phyloP scores from a whole-genome alignment of 1,140 invertebrate species.

The Penaeus japonicus region DNA sequence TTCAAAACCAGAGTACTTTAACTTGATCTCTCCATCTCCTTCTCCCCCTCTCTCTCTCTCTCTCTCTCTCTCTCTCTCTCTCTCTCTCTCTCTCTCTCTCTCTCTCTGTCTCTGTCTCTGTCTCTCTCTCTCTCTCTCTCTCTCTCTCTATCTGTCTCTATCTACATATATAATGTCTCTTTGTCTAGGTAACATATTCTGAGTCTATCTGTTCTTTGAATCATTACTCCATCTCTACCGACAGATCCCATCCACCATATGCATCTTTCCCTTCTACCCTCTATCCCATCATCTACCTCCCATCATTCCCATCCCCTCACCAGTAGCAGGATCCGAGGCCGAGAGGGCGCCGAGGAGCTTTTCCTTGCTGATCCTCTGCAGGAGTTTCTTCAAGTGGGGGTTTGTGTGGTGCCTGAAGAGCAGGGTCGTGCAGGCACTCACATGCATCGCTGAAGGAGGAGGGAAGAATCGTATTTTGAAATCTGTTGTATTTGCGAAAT shows the following conservation, averaged over 20 bases:
- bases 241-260: too few relatives aligned
- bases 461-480: neutral
- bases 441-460: constrained; percentile 49
- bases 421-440: constrained; percentile 27
- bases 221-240: too few relatives aligned
- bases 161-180: neutral
- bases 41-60: too few relatives aligned
- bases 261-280: neutral
- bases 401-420: constrained; percentile 46
- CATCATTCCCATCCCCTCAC: neutral
- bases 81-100: too few relatives aligned
- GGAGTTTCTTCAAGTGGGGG: constrained; percentile 20
- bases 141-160: constrained; percentile 32
- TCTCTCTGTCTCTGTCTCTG: constrained; percentile 49
- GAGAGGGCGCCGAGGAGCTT: constrained; percentile 35
- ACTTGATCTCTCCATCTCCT: too few relatives aligned
- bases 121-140: constrained; percentile 25
- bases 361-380: constrained; percentile 35
- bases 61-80: too few relatives aligned
- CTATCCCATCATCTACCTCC: neutral
- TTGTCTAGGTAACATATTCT: too few relatives aligned
- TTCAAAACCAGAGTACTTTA: too few relatives aligned
- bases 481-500: too few relatives aligned
- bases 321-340: constrained; percentile 52
- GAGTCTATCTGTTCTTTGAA: neutral